Evolutionary conservation across 2,888 invertebrate species (phyloP).

Genomic region (Drosophila subquinaria): DNA sequence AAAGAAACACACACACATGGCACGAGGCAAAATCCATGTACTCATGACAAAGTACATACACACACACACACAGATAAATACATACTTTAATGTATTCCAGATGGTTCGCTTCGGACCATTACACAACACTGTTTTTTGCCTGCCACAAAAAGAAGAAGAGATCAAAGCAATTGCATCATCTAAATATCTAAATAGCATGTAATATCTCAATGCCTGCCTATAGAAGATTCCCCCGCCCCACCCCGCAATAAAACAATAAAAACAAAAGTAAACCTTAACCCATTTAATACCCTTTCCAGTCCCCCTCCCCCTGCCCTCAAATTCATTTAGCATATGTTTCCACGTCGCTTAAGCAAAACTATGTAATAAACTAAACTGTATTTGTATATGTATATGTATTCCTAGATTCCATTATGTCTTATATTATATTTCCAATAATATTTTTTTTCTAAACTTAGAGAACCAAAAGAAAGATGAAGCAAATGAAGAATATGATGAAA

Average conservation of each 20-base stretch:
- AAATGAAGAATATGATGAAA: neutral
- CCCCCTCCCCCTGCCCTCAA: neutral
- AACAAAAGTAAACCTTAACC: neutral
- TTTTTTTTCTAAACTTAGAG: constrained; percentile 28
- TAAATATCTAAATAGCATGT: constrained; percentile 33
- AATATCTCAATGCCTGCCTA: constrained; percentile 36
- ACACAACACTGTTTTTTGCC: constrained; percentile 20
- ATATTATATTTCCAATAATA: constrained; percentile 19
- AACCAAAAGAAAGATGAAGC: constrained; percentile 13
- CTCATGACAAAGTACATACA: constrained; percentile 5
- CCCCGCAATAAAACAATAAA: neutral
- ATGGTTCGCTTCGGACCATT: constrained; percentile 13
- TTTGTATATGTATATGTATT: constrained; percentile 54
- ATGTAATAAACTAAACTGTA: constrained; percentile 36
- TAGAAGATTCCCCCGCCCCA: constrained; percentile 6
- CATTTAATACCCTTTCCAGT: neutral
- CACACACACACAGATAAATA: constrained; percentile 1
- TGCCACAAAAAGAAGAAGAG: constrained; percentile 19
- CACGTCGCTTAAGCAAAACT: constrained; percentile 30
- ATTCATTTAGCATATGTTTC: constrained; percentile 27
- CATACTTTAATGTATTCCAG: constrained; percentile 30
- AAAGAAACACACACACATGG: constrained; percentile 15
- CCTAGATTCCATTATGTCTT: constrained; percentile 34
- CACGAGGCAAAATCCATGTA: constrained; percentile 26
- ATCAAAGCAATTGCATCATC: constrained; percentile 42